Conservation (phyloP, 2,113 vertebrate genomes). For the Chionodraco myersi region DNA sequence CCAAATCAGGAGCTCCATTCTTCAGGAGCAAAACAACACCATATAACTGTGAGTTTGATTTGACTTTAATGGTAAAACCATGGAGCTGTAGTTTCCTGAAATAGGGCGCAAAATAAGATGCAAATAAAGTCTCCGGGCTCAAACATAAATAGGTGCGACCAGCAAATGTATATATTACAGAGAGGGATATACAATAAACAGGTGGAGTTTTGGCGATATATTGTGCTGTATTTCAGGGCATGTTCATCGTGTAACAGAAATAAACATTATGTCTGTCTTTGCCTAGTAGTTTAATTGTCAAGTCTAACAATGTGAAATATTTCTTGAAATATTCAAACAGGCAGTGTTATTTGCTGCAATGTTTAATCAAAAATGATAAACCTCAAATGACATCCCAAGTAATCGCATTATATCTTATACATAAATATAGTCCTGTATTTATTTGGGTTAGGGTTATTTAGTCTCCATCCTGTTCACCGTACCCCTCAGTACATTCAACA, state of each 20-base stretch:
- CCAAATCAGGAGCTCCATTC: not conserved
- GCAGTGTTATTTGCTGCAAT: not conserved
- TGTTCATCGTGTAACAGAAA: not conserved
- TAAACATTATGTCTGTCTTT: not conserved
- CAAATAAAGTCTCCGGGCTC: not conserved
- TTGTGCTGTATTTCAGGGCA: not conserved
- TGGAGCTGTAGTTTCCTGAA: not conserved
- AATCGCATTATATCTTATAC: conserved; percentile 41
- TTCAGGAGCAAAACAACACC: not conserved
- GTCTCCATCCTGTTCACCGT: conserved; percentile 22
- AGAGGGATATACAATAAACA: no score
- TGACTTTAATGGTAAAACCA: not conserved
- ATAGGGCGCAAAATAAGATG: not conserved
- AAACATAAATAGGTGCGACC: not conserved
- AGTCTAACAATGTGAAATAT: no score
- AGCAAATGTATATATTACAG: no score
- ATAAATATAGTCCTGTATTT: not conserved
- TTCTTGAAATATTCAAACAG: not conserved
- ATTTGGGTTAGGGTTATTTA: conserved; percentile 30
- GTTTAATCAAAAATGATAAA: conserved; percentile 30
- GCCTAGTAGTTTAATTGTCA: not conserved
- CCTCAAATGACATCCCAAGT: conserved; percentile 11
- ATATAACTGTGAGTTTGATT: not conserved
- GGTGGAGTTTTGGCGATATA: no score
- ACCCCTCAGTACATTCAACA: conserved; percentile 51